phyloP scores from a whole-genome alignment of 2,888 invertebrate species.

The Heliconius cydno region DNA sequence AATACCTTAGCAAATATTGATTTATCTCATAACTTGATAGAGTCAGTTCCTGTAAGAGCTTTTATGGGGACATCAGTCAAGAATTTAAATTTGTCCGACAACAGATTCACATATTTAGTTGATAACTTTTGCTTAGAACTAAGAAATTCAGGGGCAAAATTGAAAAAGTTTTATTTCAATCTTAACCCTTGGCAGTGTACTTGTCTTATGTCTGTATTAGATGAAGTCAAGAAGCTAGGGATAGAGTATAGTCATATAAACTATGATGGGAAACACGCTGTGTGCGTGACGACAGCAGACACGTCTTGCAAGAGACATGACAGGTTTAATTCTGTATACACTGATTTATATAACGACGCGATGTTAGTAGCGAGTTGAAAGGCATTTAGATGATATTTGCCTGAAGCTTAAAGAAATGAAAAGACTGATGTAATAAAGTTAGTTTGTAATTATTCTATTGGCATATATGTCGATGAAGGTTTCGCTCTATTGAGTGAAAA shows the following conservation, averaged over 20 bases:
- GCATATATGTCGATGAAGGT: not conserved
- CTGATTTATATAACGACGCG: constrained; percentile 56
- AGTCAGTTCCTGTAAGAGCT: constrained; percentile 62
- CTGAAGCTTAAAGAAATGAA: not conserved
- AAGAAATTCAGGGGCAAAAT: constrained; percentile 61
- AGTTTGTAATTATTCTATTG: not conserved
- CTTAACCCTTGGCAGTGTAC: constrained; percentile 77
- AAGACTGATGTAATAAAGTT: constrained; percentile 7
- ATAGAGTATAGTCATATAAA: constrained; percentile 62
- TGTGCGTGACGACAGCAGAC: constrained; percentile 64
- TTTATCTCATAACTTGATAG: constrained; percentile 65
- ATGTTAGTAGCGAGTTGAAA: constrained; percentile 16
- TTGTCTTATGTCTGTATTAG: constrained; percentile 64
- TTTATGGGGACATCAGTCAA: constrained; percentile 64
- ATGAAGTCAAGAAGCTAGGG: constrained; percentile 62
- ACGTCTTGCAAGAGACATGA: constrained; percentile 64
- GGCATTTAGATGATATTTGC: not conserved
- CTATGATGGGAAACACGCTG: constrained; percentile 63
- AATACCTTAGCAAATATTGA: constrained; percentile 60
- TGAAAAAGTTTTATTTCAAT: constrained; percentile 68
- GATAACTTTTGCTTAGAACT: constrained; percentile 71
- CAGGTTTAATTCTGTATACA: constrained; percentile 58
- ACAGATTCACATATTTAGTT: constrained; percentile 66
- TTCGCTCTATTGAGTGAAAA: not conserved
- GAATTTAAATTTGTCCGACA: constrained; percentile 66